Evolutionary conservation across 2,113 vertebrate species (phyloP).

Genomic region (Tretioscincus oriximinensis): DNA sequence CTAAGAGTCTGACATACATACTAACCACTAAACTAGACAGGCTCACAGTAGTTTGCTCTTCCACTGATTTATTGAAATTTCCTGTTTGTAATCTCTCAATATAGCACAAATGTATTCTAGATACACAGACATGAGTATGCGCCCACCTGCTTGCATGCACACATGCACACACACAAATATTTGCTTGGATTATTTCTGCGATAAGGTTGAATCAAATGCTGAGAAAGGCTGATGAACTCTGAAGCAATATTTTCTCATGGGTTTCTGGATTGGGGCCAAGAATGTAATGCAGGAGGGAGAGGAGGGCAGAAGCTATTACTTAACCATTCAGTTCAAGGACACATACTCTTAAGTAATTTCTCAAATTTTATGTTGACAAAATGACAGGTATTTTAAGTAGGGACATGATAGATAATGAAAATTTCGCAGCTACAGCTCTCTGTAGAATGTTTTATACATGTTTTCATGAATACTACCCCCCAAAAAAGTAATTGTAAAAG

Average conservation of each 20-base stretch:
- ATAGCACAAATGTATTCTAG: too few species aligned
- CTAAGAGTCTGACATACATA: too few species aligned
- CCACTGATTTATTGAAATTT: too few species aligned
- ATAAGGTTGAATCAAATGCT: not conserved
- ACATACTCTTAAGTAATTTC: constrained; percentile 18
- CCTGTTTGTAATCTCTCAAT: too few species aligned
- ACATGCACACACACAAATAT: too few species aligned
- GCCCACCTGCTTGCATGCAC: too few species aligned
- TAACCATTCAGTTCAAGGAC: constrained; percentile 4
- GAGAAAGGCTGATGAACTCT: not conserved
- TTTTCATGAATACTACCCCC: constrained; percentile 18
- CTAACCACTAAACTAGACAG: too few species aligned
- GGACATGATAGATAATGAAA: constrained; percentile 16
- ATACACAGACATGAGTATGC: too few species aligned
- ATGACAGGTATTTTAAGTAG: constrained; percentile 36
- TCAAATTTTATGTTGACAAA: constrained; percentile 44
- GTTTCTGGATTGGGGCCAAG: not conserved
- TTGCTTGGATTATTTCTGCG: too few species aligned
- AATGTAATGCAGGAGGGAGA: not conserved
- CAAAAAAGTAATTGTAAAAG: constrained; percentile 36
- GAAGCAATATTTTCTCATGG: not conserved
- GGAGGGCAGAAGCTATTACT: not conserved
- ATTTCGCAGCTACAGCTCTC: constrained; percentile 32
- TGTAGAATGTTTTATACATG: not conserved
- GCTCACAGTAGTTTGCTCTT: too few species aligned